A percentile compares a stretch with the other conserved stretches of the same genome.
These are phyloP conservation scores for Turritopsis rubra DNA, from an alignment of 30 jellyfish, hydroid and myxozoan species.

Conservation along the genomic window DNA sequence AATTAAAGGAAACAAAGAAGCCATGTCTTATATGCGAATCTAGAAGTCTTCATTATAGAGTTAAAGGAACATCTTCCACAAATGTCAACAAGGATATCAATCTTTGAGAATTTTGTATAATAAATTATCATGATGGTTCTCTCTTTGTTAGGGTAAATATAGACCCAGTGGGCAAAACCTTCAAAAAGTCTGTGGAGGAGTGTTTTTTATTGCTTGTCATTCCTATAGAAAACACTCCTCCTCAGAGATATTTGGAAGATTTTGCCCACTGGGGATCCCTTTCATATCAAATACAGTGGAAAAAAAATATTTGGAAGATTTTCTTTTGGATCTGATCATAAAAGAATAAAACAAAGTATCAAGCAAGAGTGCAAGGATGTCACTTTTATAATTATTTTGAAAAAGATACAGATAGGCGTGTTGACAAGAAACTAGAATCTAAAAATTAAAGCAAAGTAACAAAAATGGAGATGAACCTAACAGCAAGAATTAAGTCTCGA, in stretches of 20 bases:
- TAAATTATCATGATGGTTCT: too few species aligned
- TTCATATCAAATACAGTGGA: too few species aligned
- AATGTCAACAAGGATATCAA: background rate
- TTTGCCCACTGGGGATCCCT: too few species aligned
- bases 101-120: too few species aligned
- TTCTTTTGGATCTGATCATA: background rate
- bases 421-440: conserved; percentile 23
- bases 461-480: background rate
- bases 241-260: too few species aligned
- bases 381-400: too few species aligned
- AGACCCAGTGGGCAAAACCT: too few species aligned
- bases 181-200: too few species aligned
- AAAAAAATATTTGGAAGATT: background rate
- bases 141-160: too few species aligned
- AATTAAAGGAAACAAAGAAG: conserved; percentile 19
- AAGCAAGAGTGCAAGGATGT: too few species aligned
- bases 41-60: background rate
- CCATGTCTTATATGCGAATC: conserved; percentile 30
- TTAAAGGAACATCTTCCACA: background rate
- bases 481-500: background rate
- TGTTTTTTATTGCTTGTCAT: too few species aligned
- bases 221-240: too few species aligned
- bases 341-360: background rate
- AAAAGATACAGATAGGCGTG: conserved; percentile 23
- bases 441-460: background rate